Percentiles rank a stretch among this genome's conserved stretches.
phyloP scores from a whole-genome alignment of 1,140 invertebrate species.

The Rhopalosiphum maidis region DNA sequence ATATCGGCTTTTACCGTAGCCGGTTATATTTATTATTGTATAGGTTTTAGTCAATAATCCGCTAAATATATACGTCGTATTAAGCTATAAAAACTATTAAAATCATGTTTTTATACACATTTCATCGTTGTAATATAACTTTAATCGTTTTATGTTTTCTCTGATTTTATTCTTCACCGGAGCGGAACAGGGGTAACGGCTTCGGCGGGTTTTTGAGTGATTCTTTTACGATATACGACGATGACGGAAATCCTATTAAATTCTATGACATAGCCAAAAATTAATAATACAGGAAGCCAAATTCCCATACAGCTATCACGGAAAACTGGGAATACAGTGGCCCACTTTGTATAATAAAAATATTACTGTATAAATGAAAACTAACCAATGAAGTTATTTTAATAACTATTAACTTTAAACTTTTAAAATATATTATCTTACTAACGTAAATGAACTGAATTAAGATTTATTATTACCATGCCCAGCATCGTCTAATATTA shows the following conservation, averaged over 20 bases:
- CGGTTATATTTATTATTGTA: too few species aligned
- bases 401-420: background rate
- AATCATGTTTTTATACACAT: background rate
- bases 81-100: background rate
- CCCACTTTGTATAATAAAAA: background rate
- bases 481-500: too few species aligned
- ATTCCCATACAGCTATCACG: background rate
- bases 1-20: background rate
- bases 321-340: background rate
- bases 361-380: background rate
- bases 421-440: too few species aligned
- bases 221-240: background rate
- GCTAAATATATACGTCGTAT: background rate
- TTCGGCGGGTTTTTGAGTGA: background rate
- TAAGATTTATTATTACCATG: too few species aligned
- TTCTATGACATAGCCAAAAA: slow-evolving; percentile 5
- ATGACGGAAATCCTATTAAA: slow-evolving; percentile 11
- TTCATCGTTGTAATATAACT: background rate
- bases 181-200: background rate
- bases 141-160: background rate
- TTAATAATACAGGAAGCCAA: background rate
- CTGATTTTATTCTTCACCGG: background rate
- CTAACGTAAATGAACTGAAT: too few species aligned
- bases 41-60: background rate
- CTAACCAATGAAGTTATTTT: background rate